Percentiles rank a stretch among this genome's conserved stretches.
Conservation (phyloP, 2,888 invertebrate genomes). For the Augiades crinisus region DNA sequence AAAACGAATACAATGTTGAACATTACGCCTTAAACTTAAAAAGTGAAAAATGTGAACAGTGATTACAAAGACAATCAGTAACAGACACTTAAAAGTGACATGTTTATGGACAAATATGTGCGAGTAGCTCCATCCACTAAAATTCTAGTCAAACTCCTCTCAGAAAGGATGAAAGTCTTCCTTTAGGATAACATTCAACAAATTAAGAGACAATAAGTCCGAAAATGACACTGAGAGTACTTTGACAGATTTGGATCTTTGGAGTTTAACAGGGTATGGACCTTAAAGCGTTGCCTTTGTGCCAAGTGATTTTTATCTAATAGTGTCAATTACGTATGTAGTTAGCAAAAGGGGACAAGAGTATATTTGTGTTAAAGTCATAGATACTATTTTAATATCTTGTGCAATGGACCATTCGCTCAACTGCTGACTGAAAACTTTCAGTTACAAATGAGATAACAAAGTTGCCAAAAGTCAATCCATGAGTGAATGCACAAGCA, state of each 20-base stretch:
- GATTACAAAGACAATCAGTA: conserved; percentile 43
- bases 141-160: conserved; percentile 75
- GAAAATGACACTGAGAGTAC: conserved; percentile 60
- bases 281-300: conserved; percentile 74
- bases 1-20: conserved; percentile 65
- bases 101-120: conserved; percentile 38
- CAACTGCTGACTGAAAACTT: conserved; percentile 48
- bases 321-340: conserved; percentile 77
- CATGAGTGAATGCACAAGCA: conserved; percentile 42
- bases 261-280: conserved; percentile 79
- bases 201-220: conserved; percentile 39
- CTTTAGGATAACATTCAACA: conserved; percentile 40
- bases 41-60: conserved; percentile 81
- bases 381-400: conserved; percentile 66
- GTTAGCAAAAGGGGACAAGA: conserved; percentile 64
- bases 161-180: conserved; percentile 69
- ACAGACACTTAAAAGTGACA: conserved; percentile 31
- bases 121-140: conserved; percentile 60
- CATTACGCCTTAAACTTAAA: conserved; percentile 74
- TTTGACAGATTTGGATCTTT: conserved; percentile 68
- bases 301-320: conserved; percentile 78
- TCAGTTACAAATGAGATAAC: conserved; percentile 44
- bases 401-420: conserved; percentile 66
- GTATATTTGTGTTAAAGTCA: conserved; percentile 68
- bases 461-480: conserved; percentile 60